These are phyloP conservation scores for Ormyrus pomaceus DNA, from an alignment of 2,888 invertebrate species.

Conservation along the genomic window DNA sequence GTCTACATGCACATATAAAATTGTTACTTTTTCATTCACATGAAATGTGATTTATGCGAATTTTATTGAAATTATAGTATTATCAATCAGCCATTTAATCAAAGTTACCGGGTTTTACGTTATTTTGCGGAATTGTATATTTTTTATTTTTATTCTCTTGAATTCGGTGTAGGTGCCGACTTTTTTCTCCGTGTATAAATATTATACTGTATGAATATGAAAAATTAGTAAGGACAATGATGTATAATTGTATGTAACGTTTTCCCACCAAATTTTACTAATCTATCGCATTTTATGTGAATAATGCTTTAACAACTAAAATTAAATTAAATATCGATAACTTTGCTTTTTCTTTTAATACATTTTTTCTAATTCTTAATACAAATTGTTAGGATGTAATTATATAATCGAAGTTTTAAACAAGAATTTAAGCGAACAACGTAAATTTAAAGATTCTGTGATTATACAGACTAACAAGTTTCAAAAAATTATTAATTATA, in stretches of 20 bases:
- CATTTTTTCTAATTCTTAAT: too few relatives aligned
- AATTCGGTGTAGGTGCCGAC: too few relatives aligned
- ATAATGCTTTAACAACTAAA: slow-evolving; percentile 29
- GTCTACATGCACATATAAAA: slow-evolving; percentile 3
- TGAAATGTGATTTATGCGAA: slow-evolving; percentile 8
- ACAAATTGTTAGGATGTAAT: too few relatives aligned
- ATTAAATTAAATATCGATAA: slow-evolving; percentile 2
- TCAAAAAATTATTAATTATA: too few relatives aligned
- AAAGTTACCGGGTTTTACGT: background rate
- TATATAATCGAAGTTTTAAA: too few relatives aligned
- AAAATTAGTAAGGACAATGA: slow-evolving; percentile 21
- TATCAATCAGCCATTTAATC: slow-evolving; percentile 20
- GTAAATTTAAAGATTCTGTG: too few relatives aligned
- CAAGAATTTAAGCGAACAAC: too few relatives aligned
- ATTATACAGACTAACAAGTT: too few relatives aligned
- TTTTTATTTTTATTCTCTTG: too few relatives aligned
- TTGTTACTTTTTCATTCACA: background rate
- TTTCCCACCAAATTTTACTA: slow-evolving; percentile 12
- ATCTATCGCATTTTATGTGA: slow-evolving; percentile 1
- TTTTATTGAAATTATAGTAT: slow-evolving; percentile 37
- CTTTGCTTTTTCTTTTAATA: too few relatives aligned
- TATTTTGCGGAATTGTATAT: too few relatives aligned
- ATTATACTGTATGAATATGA: background rate
- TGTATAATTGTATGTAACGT: slow-evolving; percentile 28
- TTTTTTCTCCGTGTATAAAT: too few relatives aligned